Evolutionary conservation across 2,888 invertebrate species (phyloP).

Genomic region (Rotaria socialis): DNA sequence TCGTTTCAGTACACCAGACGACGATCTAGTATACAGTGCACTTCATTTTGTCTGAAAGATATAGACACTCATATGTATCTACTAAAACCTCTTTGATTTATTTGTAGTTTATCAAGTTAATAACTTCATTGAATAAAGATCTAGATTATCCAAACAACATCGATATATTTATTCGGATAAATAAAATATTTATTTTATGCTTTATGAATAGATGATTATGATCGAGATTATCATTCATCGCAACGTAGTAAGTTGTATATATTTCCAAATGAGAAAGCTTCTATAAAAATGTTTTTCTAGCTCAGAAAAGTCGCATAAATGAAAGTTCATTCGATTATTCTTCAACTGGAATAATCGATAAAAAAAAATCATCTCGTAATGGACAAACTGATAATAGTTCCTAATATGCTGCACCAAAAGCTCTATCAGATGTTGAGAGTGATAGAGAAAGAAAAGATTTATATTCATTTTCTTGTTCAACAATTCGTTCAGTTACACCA

Average conservation of each 20-base stretch:
- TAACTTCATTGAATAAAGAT: neutral
- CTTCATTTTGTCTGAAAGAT: neutral
- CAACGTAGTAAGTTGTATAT: neutral
- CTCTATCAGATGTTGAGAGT: neutral
- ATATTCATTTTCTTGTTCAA: neutral
- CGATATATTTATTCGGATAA: too few relatives aligned
- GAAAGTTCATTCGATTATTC: neutral
- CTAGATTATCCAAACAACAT: neutral
- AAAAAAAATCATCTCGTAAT: neutral
- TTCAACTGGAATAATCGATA: neutral
- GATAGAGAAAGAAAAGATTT: neutral
- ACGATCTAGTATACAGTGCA: too few relatives aligned
- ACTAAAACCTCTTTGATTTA: neutral
- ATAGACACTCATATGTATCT: neutral
- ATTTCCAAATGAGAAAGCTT: neutral
- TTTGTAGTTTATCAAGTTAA: neutral
- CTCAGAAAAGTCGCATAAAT: neutral
- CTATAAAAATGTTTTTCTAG: neutral
- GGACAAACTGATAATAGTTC: neutral
- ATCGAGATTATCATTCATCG: neutral
- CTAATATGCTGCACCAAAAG: neutral
- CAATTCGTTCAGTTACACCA: neutral
- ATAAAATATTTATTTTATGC: too few relatives aligned
- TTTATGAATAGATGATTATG: neutral
- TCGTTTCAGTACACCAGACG: too few relatives aligned